Evolutionary conservation across 2,888 invertebrate genomes (phyloP).

Genomic region (Pocota personata): DNA sequence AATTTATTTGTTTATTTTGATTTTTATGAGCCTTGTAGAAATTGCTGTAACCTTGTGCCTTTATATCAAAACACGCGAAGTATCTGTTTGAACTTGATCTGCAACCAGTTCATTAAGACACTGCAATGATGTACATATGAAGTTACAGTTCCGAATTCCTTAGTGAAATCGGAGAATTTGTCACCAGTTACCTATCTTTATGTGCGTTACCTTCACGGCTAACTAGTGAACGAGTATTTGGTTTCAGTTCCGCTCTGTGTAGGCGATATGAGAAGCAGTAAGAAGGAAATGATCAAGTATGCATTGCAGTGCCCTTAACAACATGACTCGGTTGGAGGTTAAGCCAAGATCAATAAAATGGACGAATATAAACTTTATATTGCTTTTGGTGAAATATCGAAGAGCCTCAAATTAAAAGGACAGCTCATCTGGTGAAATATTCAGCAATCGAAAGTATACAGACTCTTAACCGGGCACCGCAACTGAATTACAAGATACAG

Average conservation of each 20-base stretch:
- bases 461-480: too few relatives aligned
- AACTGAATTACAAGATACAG: too few relatives aligned
- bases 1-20: conserved; percentile 20
- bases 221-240: neutral
- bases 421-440: too few relatives aligned
- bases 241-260: neutral
- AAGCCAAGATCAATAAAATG: neutral
- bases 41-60: neutral
- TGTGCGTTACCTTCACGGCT: neutral
- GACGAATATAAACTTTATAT: too few relatives aligned
- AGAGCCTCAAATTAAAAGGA: too few relatives aligned
- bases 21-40: neutral
- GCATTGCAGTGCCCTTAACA: neutral
- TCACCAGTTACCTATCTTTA: neutral
- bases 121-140: neutral
- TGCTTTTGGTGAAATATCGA: too few relatives aligned
- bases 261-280: neutral
- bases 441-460: too few relatives aligned
- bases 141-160: neutral
- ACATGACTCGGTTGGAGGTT: neutral
- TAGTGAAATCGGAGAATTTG: neutral
- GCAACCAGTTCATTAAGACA: neutral
- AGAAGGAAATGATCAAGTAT: neutral
- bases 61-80: neutral
- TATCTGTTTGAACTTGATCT: neutral